Percentiles rank a stretch among this genome's conserved stretches.
Conservation (phyloP, 1,140 invertebrate species). For the Bombus difficillimus region DNA sequence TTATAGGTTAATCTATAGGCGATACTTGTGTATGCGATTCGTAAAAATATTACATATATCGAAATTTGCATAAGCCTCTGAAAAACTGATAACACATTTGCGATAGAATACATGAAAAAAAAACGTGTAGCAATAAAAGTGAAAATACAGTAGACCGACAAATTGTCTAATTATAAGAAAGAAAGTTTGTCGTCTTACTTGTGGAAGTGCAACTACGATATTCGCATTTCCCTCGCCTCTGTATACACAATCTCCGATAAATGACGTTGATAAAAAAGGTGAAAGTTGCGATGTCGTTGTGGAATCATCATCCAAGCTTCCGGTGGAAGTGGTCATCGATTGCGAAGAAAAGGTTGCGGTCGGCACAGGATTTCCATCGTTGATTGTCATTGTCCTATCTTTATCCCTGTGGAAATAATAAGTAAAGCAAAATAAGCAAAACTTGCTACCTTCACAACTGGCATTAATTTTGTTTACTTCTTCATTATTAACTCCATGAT, state of each 20-base stretch:
- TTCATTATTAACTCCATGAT: no score
- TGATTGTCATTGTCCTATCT: slow-evolving; percentile 30
- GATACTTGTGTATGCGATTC: no score
- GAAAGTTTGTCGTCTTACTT: slow-evolving; percentile 70
- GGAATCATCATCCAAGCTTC: slow-evolving; percentile 36
- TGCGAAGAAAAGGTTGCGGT: slow-evolving; percentile 5
- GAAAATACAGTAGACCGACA: no score
- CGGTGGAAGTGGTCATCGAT: slow-evolving; percentile 42
- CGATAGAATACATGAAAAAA: no score
- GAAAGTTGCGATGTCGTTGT: slow-evolving; percentile 15
- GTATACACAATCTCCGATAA: slow-evolving; percentile 74
- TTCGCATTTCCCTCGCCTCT: slow-evolving; percentile 83
- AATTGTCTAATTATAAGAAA: not conserved
- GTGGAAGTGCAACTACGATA: slow-evolving; percentile 80
- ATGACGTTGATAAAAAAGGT: not conserved
- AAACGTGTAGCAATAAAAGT: not conserved
- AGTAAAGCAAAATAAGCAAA: not conserved
- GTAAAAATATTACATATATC: no score
- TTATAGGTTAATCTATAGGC: no score
- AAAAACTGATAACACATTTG: no score
- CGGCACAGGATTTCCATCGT: slow-evolving; percentile 20
- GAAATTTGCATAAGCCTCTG: no score
- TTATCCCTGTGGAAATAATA: slow-evolving; percentile 30
- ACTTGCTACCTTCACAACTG: no score
- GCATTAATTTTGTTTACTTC: no score